These are phyloP conservation scores for Bedellia somnulentella DNA, from an alignment of 2,888 invertebrate species.

Conservation along the genomic window DNA sequence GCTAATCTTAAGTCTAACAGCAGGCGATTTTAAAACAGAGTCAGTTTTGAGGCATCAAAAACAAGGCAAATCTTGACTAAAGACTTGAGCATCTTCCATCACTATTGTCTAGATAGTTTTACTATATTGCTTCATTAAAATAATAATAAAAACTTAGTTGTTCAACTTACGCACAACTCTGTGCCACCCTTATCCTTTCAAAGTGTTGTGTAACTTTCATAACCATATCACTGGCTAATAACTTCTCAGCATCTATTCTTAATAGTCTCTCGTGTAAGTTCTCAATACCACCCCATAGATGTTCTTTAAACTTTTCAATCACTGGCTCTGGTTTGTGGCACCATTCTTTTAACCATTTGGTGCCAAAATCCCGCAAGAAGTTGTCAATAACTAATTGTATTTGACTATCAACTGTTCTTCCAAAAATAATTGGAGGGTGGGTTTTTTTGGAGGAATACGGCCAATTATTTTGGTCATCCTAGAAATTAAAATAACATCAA, in stretches of 20 bases:
- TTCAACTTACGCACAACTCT: constrained; percentile 69
- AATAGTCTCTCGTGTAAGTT: constrained; percentile 70
- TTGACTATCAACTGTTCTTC: constrained; percentile 81
- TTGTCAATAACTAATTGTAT: constrained; percentile 82
- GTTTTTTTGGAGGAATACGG: constrained; percentile 35
- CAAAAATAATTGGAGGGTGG: constrained; percentile 78
- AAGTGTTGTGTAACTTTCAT: constrained; percentile 82
- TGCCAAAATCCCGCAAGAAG: constrained; percentile 76
- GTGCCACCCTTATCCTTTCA: constrained; percentile 78
- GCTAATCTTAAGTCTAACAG: too few relatives aligned
- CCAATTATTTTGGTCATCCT: constrained; percentile 48
- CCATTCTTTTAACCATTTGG: constrained; percentile 73
- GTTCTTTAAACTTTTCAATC: constrained; percentile 71
- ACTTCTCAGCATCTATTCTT: constrained; percentile 78
- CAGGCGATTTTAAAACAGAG: too few relatives aligned
- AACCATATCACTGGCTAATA: constrained; percentile 82
- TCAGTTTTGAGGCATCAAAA: too few relatives aligned
- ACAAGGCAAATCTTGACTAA: too few relatives aligned
- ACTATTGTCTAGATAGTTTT: too few relatives aligned
- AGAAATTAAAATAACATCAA: too few relatives aligned
- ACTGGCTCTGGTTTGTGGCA: constrained; percentile 68
- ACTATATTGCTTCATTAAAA: too few relatives aligned
- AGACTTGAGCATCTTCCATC: too few relatives aligned
- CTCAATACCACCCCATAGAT: constrained; percentile 80
- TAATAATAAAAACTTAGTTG: constrained; percentile 2